Base-by-base conservation (phyloP, 2,113 vertebrate genomes). In the Turnix velox region DNA sequence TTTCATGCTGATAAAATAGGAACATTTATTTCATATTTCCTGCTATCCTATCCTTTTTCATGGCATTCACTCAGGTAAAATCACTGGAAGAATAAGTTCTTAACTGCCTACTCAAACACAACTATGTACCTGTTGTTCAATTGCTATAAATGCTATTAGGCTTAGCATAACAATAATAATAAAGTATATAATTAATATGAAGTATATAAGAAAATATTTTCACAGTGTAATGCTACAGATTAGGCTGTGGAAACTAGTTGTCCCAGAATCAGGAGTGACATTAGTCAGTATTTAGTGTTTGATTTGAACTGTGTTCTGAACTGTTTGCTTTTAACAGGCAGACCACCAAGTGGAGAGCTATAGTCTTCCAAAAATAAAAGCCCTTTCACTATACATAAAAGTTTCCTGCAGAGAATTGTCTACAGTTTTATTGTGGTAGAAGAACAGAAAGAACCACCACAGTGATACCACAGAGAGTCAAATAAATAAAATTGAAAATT, bases 401-500 rank as follows among this genome's bases (percentile, higher is more conserved):
- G 68, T 61, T 95, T 93, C 95, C 74, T 69, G 90, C 74, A 96
- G 96, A 81, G 88, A 51, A 95, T 75, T 94, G 90, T 96, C 93
- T 95, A 93, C 84, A 90, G 84, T 85, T 95, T 96, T 97, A 95
- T 95, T 96, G 94, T 85, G 59, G 52, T 35, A 84, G 52, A 93
- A 78, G 51, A 88, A 95, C 3, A 79, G 79, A 85, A 65, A 84
- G 95, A 87, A 83, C 62, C 85, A 88, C 93, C 73, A 73, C 10
- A 87, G 93, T 49, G 91, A 92, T 92, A 59, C 68, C 95, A 96
- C 83, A 93, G 72, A 74, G 86, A 16, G 63, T 45, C 77, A 97
- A 91, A 97, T 93, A 95, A 97, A 97, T 96, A 96, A 84, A 93
- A 68, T 43, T 15, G 54, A 92, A 95, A 94, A 88, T 90, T 19